A percentile compares a stretch with the other conserved stretches of the same genome.
These are phyloP conservation scores for Bombus affinis DNA, from an alignment of 1,140 invertebrate genomes.

Conservation along the genomic window DNA sequence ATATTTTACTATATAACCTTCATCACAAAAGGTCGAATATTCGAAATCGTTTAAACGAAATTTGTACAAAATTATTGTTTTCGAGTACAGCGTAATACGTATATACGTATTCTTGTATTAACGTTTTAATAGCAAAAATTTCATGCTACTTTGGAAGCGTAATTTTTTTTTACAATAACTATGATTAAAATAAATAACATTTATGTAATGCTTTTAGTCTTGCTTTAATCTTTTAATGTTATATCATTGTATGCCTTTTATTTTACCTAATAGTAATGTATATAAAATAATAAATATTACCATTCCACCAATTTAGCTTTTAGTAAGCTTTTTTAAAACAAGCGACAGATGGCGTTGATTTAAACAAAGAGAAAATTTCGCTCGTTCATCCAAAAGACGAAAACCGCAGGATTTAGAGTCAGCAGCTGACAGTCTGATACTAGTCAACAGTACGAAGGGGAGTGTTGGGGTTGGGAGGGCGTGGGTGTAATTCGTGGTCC, in stretches of 20 bases:
- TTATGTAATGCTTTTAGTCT: neutral
- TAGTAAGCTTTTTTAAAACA: neutral
- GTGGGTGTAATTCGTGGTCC: conserved; percentile 14
- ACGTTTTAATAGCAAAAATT: neutral
- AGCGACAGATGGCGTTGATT: neutral
- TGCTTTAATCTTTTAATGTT: too few relatives aligned
- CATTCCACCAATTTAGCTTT: too few relatives aligned
- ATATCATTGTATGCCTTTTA: neutral
- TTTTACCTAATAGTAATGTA: neutral
- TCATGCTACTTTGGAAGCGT: neutral
- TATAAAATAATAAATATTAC: too few relatives aligned
- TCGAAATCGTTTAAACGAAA: neutral
- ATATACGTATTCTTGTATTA: neutral
- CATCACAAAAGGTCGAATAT: neutral
- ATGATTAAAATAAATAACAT: neutral
- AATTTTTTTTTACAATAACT: neutral
- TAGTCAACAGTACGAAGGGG: too few relatives aligned
- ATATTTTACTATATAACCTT: neutral
- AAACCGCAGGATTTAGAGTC: too few relatives aligned
- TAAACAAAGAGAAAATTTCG: conserved; percentile 8
- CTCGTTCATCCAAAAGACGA: neutral
- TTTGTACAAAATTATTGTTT: neutral
- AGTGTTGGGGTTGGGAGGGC: neutral
- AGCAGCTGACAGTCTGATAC: too few relatives aligned
- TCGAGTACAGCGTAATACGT: neutral